Percentiles rank a stretch among this genome's conserved stretches.
These are phyloP conservation scores for Deroptyus accipitrinus DNA, from an alignment of 2,113 vertebrate species.

Conservation along the genomic window DNA sequence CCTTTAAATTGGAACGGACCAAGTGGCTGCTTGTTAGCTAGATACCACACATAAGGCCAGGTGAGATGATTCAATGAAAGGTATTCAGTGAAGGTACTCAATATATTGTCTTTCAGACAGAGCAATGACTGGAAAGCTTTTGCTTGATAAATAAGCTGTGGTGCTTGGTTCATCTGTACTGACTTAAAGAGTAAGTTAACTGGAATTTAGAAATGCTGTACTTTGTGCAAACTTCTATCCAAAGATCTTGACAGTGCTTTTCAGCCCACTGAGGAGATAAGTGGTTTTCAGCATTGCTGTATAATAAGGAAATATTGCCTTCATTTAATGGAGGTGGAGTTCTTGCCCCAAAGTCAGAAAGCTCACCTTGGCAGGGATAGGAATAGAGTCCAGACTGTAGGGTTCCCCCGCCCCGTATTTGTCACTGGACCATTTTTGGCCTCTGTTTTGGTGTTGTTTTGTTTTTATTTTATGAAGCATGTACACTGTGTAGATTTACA, in stretches of 20 bases:
- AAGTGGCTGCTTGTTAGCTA: background rate
- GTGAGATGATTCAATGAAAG: background rate
- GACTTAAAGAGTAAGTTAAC: background rate
- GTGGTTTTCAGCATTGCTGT: background rate
- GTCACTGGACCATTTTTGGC: background rate
- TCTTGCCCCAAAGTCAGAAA: background rate
- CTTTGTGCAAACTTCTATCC: background rate
- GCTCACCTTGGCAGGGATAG: background rate
- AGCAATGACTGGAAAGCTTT: background rate
- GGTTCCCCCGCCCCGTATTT: accelerated
- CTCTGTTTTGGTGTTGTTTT: background rate
- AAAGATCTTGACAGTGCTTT: background rate
- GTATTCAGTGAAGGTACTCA: background rate
- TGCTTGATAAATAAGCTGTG: background rate
- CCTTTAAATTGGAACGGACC: background rate
- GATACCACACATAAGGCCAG: background rate
- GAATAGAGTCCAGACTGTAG: background rate
- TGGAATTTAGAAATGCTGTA: background rate
- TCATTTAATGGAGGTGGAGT: background rate
- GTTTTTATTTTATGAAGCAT: background rate
- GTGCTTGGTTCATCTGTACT: background rate
- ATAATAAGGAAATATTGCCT: background rate
- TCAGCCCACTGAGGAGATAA: background rate
- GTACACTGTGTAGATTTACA: background rate
- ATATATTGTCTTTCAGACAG: background rate